Conservation (phyloP, 92 coral and sea anemone genomes). For the Siderastrea radians region DNA sequence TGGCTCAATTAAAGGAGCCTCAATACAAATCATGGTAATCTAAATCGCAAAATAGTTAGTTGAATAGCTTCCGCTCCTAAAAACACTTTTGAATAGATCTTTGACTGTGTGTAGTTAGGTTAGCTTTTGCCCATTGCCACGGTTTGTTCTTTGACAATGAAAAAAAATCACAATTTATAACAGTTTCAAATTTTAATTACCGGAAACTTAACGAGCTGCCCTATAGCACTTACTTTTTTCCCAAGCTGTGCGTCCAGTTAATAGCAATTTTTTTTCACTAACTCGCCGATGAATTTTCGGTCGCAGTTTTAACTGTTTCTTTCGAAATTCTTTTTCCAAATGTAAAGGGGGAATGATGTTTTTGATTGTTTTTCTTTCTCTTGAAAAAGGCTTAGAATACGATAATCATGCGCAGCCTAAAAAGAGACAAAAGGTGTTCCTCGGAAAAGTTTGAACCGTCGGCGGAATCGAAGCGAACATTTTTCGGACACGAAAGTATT, state of each 20-base stretch:
- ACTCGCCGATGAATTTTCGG: no score
- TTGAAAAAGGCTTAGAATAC: conserved; percentile 6
- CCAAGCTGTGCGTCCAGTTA: neutral
- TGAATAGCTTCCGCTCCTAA: conserved; percentile 34
- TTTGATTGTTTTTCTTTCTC: neutral
- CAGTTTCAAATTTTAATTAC: conserved; percentile 38
- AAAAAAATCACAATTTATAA: conserved; percentile 15
- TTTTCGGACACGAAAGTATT: no score
- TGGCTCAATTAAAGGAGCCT: conserved; percentile 15
- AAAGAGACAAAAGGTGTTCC: no score
- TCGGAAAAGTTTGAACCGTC: neutral
- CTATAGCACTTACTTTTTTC: conserved; percentile 1
- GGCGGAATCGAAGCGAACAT: neutral
- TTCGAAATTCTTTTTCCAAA: neutral
- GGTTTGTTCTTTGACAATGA: neutral
- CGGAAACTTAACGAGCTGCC: conserved; percentile 25
- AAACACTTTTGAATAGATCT: conserved; percentile 5
- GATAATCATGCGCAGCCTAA: neutral
- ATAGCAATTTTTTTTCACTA: neutral
- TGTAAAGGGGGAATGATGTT: neutral
- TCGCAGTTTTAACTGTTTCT: neutral
- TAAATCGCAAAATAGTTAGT: conserved; percentile 8
- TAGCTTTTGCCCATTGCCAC: conserved; percentile 30
- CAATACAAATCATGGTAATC: neutral
- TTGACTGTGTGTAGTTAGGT: conserved; percentile 25